phyloP scores from a whole-genome alignment of 2,113 vertebrate species.

The Dendrocopos noguchii region DNA sequence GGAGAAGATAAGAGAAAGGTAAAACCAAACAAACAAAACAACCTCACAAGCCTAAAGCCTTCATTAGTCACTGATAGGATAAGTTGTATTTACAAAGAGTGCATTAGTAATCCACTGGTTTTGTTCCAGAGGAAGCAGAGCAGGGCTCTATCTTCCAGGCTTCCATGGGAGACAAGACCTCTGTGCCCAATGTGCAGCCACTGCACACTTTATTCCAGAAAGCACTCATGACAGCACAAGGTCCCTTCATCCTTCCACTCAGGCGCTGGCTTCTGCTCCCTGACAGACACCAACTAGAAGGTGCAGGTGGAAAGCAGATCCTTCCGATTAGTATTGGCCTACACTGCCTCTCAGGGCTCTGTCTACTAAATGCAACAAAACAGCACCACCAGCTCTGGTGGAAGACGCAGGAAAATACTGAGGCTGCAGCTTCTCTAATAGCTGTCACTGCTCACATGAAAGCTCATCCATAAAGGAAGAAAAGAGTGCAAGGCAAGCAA shows the following conservation, averaged over 20 bases:
- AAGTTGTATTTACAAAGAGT: slow-evolving; percentile 47
- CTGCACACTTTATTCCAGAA: neutral
- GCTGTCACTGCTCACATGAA: slow-evolving; percentile 33
- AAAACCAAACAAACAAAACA: neutral
- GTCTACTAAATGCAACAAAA: neutral
- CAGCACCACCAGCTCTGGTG: neutral
- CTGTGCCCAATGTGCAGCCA: accelerated
- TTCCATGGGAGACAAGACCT: neutral
- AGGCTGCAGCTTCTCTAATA: slow-evolving; percentile 33
- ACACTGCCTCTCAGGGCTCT: neutral
- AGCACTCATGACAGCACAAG: accelerated
- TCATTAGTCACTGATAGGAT: slow-evolving; percentile 45
- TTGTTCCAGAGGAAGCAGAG: slow-evolving; percentile 17
- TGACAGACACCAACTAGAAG: neutral
- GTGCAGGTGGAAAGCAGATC: neutral
- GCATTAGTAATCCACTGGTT: slow-evolving; percentile 41
- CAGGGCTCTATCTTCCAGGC: neutral
- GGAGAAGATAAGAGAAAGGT: neutral
- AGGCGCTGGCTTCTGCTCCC: neutral
- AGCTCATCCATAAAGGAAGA: slow-evolving; percentile 7
- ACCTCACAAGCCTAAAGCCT: neutral
- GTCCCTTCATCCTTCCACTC: neutral
- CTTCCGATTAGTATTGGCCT: neutral
- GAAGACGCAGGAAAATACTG: neutral
- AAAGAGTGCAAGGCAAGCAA: slow-evolving; percentile 44